A percentile compares a stretch with the other conserved stretches of the same genome.
These are phyloP conservation scores for Meghimatium bilineatum DNA, from an alignment of 2,888 invertebrate species.

Conservation along the genomic window DNA sequence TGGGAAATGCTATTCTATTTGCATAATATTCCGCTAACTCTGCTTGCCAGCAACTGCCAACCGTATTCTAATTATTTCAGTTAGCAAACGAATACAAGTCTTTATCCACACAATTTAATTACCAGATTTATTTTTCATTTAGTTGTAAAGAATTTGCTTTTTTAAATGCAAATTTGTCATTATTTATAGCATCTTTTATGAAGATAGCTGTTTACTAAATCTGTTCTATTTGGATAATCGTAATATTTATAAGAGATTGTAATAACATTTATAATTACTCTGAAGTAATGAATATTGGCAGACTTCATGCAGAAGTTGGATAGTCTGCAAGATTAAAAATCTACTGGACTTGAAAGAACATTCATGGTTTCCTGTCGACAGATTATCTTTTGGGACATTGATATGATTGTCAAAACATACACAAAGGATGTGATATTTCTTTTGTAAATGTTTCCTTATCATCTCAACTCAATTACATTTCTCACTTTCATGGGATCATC, in stretches of 20 bases:
- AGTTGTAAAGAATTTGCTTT: not conserved
- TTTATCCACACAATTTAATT: not conserved
- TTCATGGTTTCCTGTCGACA: conserved; percentile 6
- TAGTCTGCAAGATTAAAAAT: not conserved
- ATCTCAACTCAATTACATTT: not conserved
- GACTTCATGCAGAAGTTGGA: not conserved
- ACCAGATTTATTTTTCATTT: not conserved
- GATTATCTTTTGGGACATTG: conserved; percentile 24
- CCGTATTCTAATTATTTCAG: not conserved
- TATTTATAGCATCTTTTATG: not conserved
- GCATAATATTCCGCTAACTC: not conserved
- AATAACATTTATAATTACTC: not conserved
- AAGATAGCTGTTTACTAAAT: not conserved
- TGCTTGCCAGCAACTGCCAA: conserved; percentile 9
- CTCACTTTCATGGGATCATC: not conserved
- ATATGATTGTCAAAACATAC: not conserved
- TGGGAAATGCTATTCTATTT: not conserved
- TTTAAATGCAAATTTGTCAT: not conserved
- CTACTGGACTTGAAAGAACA: conserved; percentile 13
- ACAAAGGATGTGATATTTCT: too few relatives aligned
- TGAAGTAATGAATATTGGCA: conserved; percentile 4
- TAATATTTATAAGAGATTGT: too few relatives aligned
- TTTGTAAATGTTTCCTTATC: not conserved
- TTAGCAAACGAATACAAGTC: not conserved
- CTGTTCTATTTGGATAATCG: not conserved